These are phyloP conservation scores for Drosophila mayri DNA, from an alignment of 1,140 invertebrate genomes.

Conservation along the genomic window DNA sequence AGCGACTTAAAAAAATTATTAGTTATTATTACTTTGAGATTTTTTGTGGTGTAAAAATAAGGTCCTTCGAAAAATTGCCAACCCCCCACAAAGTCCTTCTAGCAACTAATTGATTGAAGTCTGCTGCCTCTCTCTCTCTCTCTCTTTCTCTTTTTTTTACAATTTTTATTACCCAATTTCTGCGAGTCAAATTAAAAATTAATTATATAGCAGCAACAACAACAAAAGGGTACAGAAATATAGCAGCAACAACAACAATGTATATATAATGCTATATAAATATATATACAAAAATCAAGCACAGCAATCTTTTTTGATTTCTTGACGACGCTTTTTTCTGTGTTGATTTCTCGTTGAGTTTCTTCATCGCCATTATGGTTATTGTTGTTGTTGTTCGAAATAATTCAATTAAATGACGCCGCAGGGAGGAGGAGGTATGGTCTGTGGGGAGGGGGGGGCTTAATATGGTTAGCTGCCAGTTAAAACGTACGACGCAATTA, in stretches of 20 bases:
- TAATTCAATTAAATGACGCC: slow-evolving; percentile 82
- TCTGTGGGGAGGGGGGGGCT: slow-evolving; percentile 7
- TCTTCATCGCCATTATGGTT: slow-evolving; percentile 17
- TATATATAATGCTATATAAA: background rate
- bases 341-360: slow-evolving; percentile 32
- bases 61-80: slow-evolving; percentile 5
- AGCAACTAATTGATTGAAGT: slow-evolving; percentile 39
- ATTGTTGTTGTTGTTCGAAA: slow-evolving; percentile 76
- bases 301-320: slow-evolving; percentile 71
- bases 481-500: slow-evolving; percentile 77
- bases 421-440: slow-evolving; percentile 18
- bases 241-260: slow-evolving; percentile 32
- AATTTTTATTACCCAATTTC: slow-evolving; percentile 82
- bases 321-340: slow-evolving; percentile 65
- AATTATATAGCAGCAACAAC: slow-evolving; percentile 70
- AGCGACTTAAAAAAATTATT: too few species aligned
- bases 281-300: slow-evolving; percentile 35
- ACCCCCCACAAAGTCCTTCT: background rate
- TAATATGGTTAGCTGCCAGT: slow-evolving; percentile 67
- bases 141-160: slow-evolving; percentile 25
- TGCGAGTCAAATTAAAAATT: slow-evolving; percentile 80
- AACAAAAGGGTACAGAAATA: slow-evolving; percentile 33
- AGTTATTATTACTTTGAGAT: background rate
- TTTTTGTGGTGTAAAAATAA: background rate
- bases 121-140: background rate